Base-by-base conservation (phyloP, 2,113 vertebrate species). In the Boulengeromyrus knoepffleri region DNA sequence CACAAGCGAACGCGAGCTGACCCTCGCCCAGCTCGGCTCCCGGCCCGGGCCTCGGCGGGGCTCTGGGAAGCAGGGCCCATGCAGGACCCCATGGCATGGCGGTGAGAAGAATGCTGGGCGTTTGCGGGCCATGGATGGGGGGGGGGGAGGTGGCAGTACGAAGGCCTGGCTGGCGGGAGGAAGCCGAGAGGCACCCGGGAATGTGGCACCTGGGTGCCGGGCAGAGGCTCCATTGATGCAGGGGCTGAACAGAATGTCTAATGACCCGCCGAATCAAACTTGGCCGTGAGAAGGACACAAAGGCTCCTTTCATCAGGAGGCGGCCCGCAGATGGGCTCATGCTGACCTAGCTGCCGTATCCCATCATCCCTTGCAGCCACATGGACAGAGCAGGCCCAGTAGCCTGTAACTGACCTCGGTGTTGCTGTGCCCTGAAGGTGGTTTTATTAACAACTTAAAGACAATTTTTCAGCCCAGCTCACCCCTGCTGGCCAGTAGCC, bases 201-300 rank as follows among this genome's bases (percentile, higher is more conserved):
- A 97, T 97, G 96, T 97, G 96, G 95, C 97, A 97, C 96, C 95
- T 95, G 96, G 95, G 95, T 96, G 96, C 95, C 91, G 96, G 92
- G 93, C 95, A 56, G 93, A 93, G 86, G 94, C 94, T 95, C 95
- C 96, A 97, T 96, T 97, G 96, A 97, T 96, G 94, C 36, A 94
- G 95, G 95, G 95, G 95, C 95, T 96, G 96, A 97, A 95, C 94
- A 93, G 96, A 97, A 97, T 97, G 95, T 95, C 95, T 97, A 97
- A 97, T 97, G 96, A 95, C 96, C 96, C 93, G 92, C 95, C 96
- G 96, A 96, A 97, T 96, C 96, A 96, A 97, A 96, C 96, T 97
- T 97, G 96, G 96, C 97, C 95, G 94, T 97, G 97, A 95, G 96
- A 91, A 93, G 56, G 94, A 95, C 95, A 97, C 96, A 97, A 97